Base-by-base conservation (phyloP, 1,140 invertebrate species). In the Thalassaphorura encarpata region DNA sequence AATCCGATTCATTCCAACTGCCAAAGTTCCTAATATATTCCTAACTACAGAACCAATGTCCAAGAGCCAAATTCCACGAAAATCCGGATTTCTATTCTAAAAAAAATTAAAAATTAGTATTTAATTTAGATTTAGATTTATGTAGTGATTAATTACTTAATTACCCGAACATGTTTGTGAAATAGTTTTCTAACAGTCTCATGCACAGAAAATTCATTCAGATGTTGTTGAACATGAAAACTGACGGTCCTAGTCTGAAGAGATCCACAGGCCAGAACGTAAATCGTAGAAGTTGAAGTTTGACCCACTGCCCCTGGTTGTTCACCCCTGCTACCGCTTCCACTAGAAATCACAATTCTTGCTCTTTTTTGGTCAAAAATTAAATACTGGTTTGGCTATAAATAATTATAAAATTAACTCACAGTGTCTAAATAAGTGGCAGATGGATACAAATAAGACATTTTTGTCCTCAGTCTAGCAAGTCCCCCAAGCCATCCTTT, bases 401-500 rank as follows among this genome's bases (percentile, higher is more conserved):
- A 54, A 39, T 42, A n/a, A 24, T 31, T 15, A 43, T 16, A 4
- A 24, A 55, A 50, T 31, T 52, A 58, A 72, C 76, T 75, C 72
- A 91, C 88, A 23, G 86, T 85, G 74, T 93, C 91, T 47, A 81
- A 77, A 33, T 80, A 78, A 48, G 78, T 77, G 60, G 82, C 66
- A 68, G 86, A 83, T 2, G 84, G 79, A 61, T 95, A 83, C 39
- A 95, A 78, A 1, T 87, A 85, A 0, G 87, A 85, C 69, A 96
- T 84, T 62, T 83, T 76, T n/a, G n/a, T n/a, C n/a, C n/a, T n/a
- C n/a, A n/a, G n/a, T 2, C 85, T 78, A 13, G 89, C 82, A 62
- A 96, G 81, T 0, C 90, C 89, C 28, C 89, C 87, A 16, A 96
- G 75, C 79, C 91, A 89, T 16, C 90, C 86, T 57, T 86, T 82